Base-by-base conservation (phyloP, 2,797 vertebrate genomes). In the Lycodopsis pacificus region DNA sequence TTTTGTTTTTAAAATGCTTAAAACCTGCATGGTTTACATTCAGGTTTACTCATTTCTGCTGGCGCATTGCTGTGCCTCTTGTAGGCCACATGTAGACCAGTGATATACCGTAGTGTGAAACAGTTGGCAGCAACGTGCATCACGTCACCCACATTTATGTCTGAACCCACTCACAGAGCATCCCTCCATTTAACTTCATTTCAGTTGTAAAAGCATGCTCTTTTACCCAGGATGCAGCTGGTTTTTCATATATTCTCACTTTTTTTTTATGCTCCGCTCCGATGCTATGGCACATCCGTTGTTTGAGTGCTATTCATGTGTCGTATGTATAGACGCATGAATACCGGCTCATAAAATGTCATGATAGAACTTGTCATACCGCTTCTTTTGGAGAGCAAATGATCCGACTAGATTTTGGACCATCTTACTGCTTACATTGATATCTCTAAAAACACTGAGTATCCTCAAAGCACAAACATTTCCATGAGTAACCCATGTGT, bases 81-180 rank as follows among this genome's bases (percentile, higher is more conserved):
- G 74, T 64, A 62, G 7, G 63, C 22, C 68, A 70, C 72, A n/a
- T 71, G 66, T 54, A n/a, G 34, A 15, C 22, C 7, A 19, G 7
- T 5, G 36, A 75, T 53, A 36, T n/a, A 13, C 38, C 32, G 40
- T 56, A 10, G 15, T 10, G 34, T 25, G 51, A 71, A 71, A 71
- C 20, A 2, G 15, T 71, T 63, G 40, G 71, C 59, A 69, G 65
- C 59, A 40, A 15, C 32, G 7, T 61, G 9, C 20, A 54, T 59
- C 5, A 2, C 22, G 0, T 77, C 70, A 48, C 51, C 58, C 65
- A 69, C 56, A 25, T 63, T 14, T 42, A 40, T 54, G 53, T 44
- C 1, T n/a, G 38, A 30, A 36, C 17, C 5, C 20, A 30, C 62
- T 44, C 36, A 42, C 22, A 61, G 38, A 46, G 25, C 34, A 44